phyloP scores from a whole-genome alignment of 2,797 vertebrate genomes.

The Rhinoraja longicauda region DNA sequence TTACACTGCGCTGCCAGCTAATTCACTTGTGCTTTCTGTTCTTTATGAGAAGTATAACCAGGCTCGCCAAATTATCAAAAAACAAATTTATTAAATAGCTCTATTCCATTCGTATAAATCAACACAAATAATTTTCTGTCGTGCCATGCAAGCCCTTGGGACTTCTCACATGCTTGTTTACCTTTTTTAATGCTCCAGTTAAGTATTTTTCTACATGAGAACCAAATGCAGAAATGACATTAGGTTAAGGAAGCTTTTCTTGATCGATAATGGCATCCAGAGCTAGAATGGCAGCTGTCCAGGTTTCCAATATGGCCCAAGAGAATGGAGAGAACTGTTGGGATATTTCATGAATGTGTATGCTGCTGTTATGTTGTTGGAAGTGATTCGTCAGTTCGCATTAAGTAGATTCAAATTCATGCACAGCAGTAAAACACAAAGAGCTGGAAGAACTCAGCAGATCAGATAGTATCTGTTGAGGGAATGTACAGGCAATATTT shows the following conservation, averaged over 20 bases:
- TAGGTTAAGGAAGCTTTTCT: neutral
- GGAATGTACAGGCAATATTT: no score
- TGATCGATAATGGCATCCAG: neutral
- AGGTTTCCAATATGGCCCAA: neutral
- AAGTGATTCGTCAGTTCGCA: neutral
- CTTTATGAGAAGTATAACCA: neutral
- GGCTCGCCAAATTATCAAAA: neutral
- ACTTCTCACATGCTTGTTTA: neutral
- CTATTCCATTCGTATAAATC: neutral
- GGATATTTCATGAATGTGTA: neutral
- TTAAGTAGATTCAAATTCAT: neutral
- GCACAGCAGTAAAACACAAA: neutral
- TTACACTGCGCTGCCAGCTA: neutral
- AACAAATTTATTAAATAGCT: neutral
- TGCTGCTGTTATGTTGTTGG: neutral
- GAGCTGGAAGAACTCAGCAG: no score
- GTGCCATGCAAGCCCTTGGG: neutral
- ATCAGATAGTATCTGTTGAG: no score
- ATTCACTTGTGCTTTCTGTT: neutral
- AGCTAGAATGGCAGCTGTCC: neutral
- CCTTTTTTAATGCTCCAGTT: neutral
- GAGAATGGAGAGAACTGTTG: neutral
- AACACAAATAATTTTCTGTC: neutral
- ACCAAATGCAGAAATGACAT: neutral
- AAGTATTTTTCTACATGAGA: neutral